Base-by-base conservation (phyloP, 2,888 invertebrate species). In the Corbicula japonica region DNA sequence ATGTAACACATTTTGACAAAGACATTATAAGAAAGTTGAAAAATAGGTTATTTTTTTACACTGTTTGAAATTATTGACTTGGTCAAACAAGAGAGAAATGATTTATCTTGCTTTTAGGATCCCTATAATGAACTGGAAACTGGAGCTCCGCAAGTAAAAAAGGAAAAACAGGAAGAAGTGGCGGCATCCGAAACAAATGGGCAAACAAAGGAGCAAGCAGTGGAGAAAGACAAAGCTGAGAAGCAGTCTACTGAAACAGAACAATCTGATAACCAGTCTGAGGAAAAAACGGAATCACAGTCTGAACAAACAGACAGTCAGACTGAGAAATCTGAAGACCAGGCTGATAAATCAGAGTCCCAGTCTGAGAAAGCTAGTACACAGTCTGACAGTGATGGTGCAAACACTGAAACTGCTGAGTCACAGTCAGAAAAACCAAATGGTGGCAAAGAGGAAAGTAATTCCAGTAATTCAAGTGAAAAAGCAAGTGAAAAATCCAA, bases 291-390 rank as follows among this genome's bases (percentile, higher is more conserved):
- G 30, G 50, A 35, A 28, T 21, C 54, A 56, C 52, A 32, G 32
- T 30, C 48, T 35, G 56, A 65, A 38, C 28, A 65, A 48, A 32
- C 50, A 38, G 68, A 60, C 26, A 35, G 30, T 18, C 41, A 46
- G 41, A 18, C 30, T 26, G 70, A 50, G 10, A 28, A 32, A 23
- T 34, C 34, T 56, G 65, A 46, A 30, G 21, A 41, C 15, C 50
- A 62, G 61, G n/a, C 54, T 46, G 61, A 58, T 38, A 34, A 61
- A 34, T 38, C 60, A 62, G 79, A 73, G 21, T 56, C 48, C 21
- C 62, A 71, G 38, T 30, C 52, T 46, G 38, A 66, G 5, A 78
- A 81, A 10, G 80, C 71, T 70, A 85, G 78, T 34, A 84, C 80
- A 21, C 80, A 86, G 56, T 77, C 77, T 41, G 63, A 75, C 15